Evolutionary conservation across 2,113 vertebrate genomes (phyloP), one percentile per base, ranked within the genome.

Genomic region (Sinocyclocheilus anophthalmus): DNA sequence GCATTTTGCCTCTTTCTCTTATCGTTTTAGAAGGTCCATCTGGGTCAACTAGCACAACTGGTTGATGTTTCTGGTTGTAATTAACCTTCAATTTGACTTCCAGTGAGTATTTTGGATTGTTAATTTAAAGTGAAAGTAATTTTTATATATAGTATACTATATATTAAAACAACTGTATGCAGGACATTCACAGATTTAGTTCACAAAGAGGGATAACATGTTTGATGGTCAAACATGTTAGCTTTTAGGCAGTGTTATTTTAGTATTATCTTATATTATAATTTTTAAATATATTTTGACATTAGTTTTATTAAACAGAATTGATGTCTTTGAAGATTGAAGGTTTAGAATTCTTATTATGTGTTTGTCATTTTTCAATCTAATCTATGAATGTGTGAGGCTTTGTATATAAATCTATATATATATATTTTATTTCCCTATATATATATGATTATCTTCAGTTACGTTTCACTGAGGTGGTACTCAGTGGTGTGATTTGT

Each of bases 21-120:
- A 90, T 92, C 90, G 86, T 92, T 91, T 91, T 92, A 83, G 85
- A 86, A 86, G 91, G 92, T 93, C 92, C 93, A 92, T 84, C 88
- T 92, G 94, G 93, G 89, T 94, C 91, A 95, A 86, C 93, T 81
- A 90, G 91, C 92, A 92, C 91, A 92, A 94, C 93, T 93, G 94
- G 91, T 93, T 95, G 93, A 94, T 93, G 93, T 94, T 93, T 93
- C 84, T 92, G 92, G 90, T 91, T 94, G 90, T 93, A 95, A 94
- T 94, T 95, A 95, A 95, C 94, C 93, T 95, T 93, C 86, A 89
- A 91, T 94, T 94, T 94, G 94, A 95, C 93, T 94, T 92, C 87
- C 91, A 89, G 91, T 93, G 14, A 37, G 16, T 20, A 20, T 33
- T 70, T 37, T 70, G 67, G 26, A 37, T 37, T 70, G 67, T 69